Base-by-base conservation (phyloP, 2,797 vertebrate genomes). In the Aldrovandia affinis region DNA sequence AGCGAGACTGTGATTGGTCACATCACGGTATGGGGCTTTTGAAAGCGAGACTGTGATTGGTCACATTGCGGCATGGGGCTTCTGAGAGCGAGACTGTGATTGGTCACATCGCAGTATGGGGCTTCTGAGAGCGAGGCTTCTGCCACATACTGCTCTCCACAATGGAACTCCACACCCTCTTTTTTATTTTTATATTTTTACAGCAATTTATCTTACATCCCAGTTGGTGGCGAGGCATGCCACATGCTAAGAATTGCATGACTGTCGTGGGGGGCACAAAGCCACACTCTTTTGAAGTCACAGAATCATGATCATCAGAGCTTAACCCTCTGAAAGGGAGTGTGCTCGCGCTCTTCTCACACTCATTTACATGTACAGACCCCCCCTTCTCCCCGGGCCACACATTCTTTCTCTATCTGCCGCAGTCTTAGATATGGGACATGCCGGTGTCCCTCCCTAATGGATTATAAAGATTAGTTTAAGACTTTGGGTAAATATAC, bases 181-280 rank as follows among this genome's bases (percentile, higher is more conserved):
- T 22, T 39, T 73, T 89, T 84, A 83, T 89, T 83, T 86, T 89
- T n/a, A n/a, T n/a, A n/a, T n/a, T 89, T 91, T 89, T 93, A 91
- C 90, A 91, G 91, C 88, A 89, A 91, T 91, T 96, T 93, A 94
- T 89, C 89, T 93, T 92, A 91, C 86, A 90, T 1, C 83, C 83
- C 86, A 54, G 47, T 87, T 89, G 92, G 91, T 89, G 91, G 88
- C 85, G 85, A 90, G 86, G 90, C 90, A 90, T 83, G 88, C 90
- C 88, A 86, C 0, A 63, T 80, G 89, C 95, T 95, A 94, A 96
- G 92, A 96, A 96, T 92, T 97, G 94, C 86, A 82, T 0, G 15
- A 25, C 83, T 86, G 90, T 92, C 90, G 91, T 70, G 33, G 88
- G 33, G 88, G 88, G 88, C 89, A 86, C 68, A 81, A 87, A 88